Evolutionary conservation across 2,797 vertebrate species (phyloP), one percentile per base, ranked within the genome.

Genomic region (Champsocephalus gunnari): DNA sequence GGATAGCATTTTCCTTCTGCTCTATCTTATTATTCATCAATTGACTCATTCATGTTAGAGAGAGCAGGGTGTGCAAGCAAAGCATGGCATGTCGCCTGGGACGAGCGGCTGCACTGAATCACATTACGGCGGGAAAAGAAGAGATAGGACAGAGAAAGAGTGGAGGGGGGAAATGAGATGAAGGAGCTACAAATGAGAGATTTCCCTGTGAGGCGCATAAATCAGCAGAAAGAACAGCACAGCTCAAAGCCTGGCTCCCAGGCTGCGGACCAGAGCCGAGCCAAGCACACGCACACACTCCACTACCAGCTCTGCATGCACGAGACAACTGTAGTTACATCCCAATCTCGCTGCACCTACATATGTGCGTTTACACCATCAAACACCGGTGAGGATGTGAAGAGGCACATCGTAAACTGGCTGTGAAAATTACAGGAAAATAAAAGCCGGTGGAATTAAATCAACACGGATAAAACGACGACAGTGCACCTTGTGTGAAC

Each of bases 151-250:
- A 73, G 80, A 82, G 82, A 41, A 56, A 66, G 76, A 68, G 74
- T 48, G 75, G 75, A 75, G 81, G 83, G 75, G 79, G 50, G 80
- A 84, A 80, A 81, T 86, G 87, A 91, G 89, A 92, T 92, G 89
- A 93, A 94, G 92, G 89, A 89, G 90, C 88, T 91, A 92, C 93
- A 94, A 94, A 92, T 94, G 91, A 92, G 93, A 93, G 87, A 92
- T 94, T 93, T 94, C 92, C 91, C 92, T 92, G 90, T 88, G 92
- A 92, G 92, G 83, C 83, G 81, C 89, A 93, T 92, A 92, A 93
- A 93, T 92, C 93, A 92, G 88, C 88, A 78, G 87, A 93, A 92
- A 91, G 91, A 92, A 91, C 85, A 90, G 88, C 87, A 80, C 72
- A 79, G 85, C 88, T 88, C 87, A 89, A 91, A 92, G 87, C 83